phyloP scores from a whole-genome alignment of 2,888 invertebrate genomes.

The Heteropelma amictum region DNA sequence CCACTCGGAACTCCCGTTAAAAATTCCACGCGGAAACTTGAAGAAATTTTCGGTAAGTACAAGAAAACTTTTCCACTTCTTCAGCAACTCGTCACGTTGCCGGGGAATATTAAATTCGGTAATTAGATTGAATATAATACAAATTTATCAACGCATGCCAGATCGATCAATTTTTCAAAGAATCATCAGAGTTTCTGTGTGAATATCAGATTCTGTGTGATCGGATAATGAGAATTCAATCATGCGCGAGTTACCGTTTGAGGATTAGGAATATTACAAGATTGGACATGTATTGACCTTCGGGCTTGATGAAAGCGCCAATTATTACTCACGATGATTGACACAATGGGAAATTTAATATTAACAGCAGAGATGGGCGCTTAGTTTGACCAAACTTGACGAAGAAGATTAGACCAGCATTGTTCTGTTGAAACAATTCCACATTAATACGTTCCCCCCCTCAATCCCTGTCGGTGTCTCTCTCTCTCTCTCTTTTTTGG shows the following conservation, averaged over 20 bases:
- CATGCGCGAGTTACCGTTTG: no score
- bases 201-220: no score
- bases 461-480: slow-evolving; percentile 1
- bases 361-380: slow-evolving; percentile 47
- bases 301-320: no score
- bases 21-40: not conserved
- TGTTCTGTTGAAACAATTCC: slow-evolving; percentile 65
- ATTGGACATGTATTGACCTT: no score
- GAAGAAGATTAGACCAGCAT: slow-evolving; percentile 61
- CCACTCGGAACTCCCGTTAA: not conserved
- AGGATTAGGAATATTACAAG: no score
- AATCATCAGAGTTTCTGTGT: no score
- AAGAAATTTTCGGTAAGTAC: not conserved
- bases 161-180: no score
- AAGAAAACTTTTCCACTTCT: not conserved
- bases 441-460: slow-evolving; percentile 62
- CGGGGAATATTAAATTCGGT: no score
- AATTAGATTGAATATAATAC: no score
- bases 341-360: slow-evolving; percentile 53
- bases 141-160: no score
- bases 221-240: no score
- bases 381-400: slow-evolving; percentile 31
- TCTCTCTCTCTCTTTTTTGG: no score
- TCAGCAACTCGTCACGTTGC: not conserved
- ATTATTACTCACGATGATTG: slow-evolving; percentile 41